phyloP scores from a whole-genome alignment of 2,888 invertebrate species.

The Cheilosia impressa region DNA sequence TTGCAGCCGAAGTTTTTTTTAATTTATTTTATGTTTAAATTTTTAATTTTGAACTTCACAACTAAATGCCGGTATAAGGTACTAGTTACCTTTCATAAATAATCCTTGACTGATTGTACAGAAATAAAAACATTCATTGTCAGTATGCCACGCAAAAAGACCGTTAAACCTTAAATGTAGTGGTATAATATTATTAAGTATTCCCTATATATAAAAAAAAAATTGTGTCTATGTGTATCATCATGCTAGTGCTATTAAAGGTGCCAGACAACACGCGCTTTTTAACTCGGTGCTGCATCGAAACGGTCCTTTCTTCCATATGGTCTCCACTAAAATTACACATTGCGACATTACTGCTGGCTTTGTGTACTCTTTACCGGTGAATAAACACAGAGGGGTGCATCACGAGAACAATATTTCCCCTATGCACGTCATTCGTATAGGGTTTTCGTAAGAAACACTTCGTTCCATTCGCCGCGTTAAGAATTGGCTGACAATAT shows the following conservation, averaged over 20 bases:
- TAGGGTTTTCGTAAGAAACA: slow-evolving; percentile 1
- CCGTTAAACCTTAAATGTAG: not conserved
- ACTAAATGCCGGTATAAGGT: too few relatives aligned
- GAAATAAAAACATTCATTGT: too few relatives aligned
- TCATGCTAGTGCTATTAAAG: slow-evolving; percentile 7
- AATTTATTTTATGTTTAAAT: too few relatives aligned
- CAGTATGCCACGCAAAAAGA: too few relatives aligned
- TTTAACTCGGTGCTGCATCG: not conserved
- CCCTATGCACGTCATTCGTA: slow-evolving; percentile 7
- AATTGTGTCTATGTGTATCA: not conserved
- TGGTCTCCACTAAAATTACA: slow-evolving; percentile 29
- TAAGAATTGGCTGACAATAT: slow-evolving; percentile 12
- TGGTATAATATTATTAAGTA: slow-evolving; percentile 22
- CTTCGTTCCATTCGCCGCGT: slow-evolving; percentile 29
- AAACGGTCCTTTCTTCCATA: slow-evolving; percentile 2
- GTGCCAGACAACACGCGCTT: slow-evolving; percentile 12
- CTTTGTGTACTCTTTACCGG: slow-evolving; percentile 25
- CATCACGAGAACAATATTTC: slow-evolving; percentile 17
- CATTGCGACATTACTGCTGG: slow-evolving; percentile 22
- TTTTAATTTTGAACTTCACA: too few relatives aligned
- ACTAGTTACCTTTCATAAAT: too few relatives aligned
- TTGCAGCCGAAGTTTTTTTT: too few relatives aligned
- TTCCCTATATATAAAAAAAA: too few relatives aligned
- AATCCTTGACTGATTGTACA: too few relatives aligned
- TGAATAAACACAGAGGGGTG: slow-evolving; percentile 35